Conservation (phyloP, 2,888 invertebrate species). For the Coenonympha glycerion region DNA sequence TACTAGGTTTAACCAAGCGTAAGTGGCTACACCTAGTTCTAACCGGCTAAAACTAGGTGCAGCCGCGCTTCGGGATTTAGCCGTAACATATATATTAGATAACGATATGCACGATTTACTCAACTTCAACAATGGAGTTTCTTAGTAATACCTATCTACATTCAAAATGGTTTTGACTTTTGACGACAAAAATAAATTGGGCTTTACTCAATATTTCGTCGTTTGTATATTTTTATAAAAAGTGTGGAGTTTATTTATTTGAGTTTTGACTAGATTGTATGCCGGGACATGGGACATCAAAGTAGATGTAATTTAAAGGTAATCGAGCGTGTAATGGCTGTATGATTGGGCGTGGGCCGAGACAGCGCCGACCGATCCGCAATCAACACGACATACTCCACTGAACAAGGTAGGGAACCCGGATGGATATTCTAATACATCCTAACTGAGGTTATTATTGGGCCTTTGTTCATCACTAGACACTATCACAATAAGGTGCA, state of each 20-base stretch:
- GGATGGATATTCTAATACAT: background rate
- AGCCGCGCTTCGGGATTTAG: no score
- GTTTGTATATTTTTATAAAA: background rate
- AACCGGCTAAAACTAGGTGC: no score
- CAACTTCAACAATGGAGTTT: no score
- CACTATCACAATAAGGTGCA: no score
- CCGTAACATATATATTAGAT: no score
- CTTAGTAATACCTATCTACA: background rate
- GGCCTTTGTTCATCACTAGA: background rate
- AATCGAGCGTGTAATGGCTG: conserved; percentile 62
- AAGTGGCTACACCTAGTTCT: no score
- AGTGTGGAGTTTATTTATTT: background rate
- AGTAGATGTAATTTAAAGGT: conserved; percentile 55
- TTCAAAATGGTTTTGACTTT: background rate
- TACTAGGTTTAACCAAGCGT: no score
- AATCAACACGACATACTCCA: conserved; percentile 43
- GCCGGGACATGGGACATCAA: conserved; percentile 40
- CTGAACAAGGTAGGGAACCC: conserved; percentile 35
- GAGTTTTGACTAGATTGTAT: conserved; percentile 35
- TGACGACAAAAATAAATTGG: background rate
- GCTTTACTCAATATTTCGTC: background rate
- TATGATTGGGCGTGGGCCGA: conserved; percentile 54
- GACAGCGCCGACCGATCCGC: conserved; percentile 35
- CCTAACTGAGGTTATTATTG: background rate
- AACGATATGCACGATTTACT: no score